phyloP scores from a whole-genome alignment of 2,888 invertebrate genomes.

The Cabera pusaria region DNA sequence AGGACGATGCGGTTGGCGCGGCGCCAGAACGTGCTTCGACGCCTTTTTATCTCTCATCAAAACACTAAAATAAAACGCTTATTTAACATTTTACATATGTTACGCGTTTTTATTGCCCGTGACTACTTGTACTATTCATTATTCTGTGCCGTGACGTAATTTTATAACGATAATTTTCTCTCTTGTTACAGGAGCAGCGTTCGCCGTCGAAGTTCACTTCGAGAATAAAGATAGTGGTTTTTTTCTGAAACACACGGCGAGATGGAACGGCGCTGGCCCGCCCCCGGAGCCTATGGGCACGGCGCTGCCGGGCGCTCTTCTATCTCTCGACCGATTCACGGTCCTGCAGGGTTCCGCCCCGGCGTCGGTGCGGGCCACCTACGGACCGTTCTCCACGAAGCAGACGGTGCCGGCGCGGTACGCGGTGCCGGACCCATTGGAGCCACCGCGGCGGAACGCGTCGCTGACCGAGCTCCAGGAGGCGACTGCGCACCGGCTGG shows the following conservation, averaged over 20 bases:
- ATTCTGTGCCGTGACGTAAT: slow-evolving; percentile 36
- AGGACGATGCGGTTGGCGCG: slow-evolving; percentile 60
- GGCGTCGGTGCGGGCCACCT: slow-evolving; percentile 94
- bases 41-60: slow-evolving; percentile 65
- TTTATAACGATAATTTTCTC: slow-evolving; percentile 44
- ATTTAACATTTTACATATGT: slow-evolving; percentile 60
- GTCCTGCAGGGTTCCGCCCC: slow-evolving; percentile 96
- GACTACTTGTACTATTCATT: slow-evolving; percentile 54
- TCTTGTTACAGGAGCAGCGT: slow-evolving; percentile 85
- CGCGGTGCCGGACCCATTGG: slow-evolving; percentile 93
- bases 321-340: slow-evolving; percentile 94
- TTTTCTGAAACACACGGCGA: slow-evolving; percentile 92
- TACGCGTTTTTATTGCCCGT: slow-evolving; percentile 42
- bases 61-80: slow-evolving; percentile 62
- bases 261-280: slow-evolving; percentile 85
- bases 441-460: slow-evolving; percentile 83
- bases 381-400: slow-evolving; percentile 97
- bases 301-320: slow-evolving; percentile 85
- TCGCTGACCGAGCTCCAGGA: slow-evolving; percentile 84
- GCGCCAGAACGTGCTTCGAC: slow-evolving; percentile 59
- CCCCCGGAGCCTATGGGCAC: slow-evolving; percentile 73
- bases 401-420: slow-evolving; percentile 96
- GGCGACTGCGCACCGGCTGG: slow-evolving; percentile 89
- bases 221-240: slow-evolving; percentile 96
- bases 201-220: slow-evolving; percentile 94